These are phyloP conservation scores for Picus viridis DNA, from an alignment of 2,797 vertebrate genomes.

Conservation along the genomic window DNA sequence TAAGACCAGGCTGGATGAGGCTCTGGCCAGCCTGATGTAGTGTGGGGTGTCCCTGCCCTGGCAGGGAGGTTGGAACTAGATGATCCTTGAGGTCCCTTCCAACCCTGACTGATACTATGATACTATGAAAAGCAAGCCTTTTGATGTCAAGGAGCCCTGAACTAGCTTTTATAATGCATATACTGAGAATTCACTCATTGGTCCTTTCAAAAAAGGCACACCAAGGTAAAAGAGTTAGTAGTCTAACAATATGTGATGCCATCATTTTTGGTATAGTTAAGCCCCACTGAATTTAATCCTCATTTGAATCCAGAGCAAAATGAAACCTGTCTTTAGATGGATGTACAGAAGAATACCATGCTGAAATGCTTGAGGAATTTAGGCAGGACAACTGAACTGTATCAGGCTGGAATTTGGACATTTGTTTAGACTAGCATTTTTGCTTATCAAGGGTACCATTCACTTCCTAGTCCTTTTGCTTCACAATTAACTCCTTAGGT, in stretches of 20 bases:
- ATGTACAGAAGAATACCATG: not conserved
- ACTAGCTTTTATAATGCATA: not conserved
- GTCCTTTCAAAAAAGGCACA: not conserved
- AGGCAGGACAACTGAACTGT: not conserved
- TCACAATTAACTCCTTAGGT: not conserved
- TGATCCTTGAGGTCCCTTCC: too few relatives aligned
- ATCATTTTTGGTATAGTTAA: not conserved
- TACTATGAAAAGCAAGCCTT: not conserved
- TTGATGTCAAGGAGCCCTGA: not conserved
- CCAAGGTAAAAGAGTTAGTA: not conserved
- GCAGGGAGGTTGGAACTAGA: too few relatives aligned
- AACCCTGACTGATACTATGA: too few relatives aligned
- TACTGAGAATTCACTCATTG: not conserved
- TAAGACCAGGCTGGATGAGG: too few relatives aligned
- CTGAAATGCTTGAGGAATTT: not conserved
- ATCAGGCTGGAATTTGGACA: not conserved
- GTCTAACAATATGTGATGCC: not conserved
- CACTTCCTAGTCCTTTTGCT: not conserved
- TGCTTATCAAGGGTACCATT: slow-evolving; percentile 36
- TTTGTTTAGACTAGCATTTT: slow-evolving; percentile 39
- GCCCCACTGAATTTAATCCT: not conserved
- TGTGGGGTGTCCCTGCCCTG: too few relatives aligned
- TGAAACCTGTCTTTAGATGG: not conserved
- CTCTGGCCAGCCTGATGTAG: too few relatives aligned
- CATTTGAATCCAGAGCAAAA: not conserved